Evolutionary conservation across 2,888 invertebrate species (phyloP).

Genomic region (Ligdia adustata): DNA sequence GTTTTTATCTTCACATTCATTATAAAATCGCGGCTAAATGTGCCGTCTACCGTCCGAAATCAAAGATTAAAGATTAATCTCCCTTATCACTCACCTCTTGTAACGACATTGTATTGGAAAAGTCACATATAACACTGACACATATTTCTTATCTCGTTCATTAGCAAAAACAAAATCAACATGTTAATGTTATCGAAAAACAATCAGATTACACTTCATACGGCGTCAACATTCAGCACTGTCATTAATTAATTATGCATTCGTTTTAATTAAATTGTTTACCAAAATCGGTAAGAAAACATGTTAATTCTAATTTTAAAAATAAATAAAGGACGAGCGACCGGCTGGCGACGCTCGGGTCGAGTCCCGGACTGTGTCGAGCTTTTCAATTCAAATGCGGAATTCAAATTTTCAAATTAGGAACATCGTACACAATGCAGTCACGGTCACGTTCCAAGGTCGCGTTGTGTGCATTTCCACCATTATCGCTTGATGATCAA

Average conservation of each 20-base stretch:
- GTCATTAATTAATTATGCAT: constrained; percentile 23
- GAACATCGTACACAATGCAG: constrained; percentile 54
- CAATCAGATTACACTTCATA: neutral
- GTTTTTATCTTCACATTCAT: constrained; percentile 7
- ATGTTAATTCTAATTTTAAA: constrained; percentile 17
- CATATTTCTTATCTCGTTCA: constrained; percentile 61
- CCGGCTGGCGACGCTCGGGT: constrained; percentile 22
- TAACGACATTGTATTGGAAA: constrained; percentile 66
- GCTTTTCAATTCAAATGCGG: constrained; percentile 53
- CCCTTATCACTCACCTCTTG: constrained; percentile 65
- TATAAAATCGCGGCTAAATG: constrained; percentile 10
- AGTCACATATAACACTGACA: constrained; percentile 60
- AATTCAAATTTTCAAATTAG: constrained; percentile 66
- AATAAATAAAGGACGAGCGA: constrained; percentile 21
- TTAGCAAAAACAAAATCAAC: constrained; percentile 21
- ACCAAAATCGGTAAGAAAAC: constrained; percentile 23
- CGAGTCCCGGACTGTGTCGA: constrained; percentile 30
- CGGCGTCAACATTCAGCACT: constrained; percentile 11
- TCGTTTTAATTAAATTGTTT: constrained; percentile 23
- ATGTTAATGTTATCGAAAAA: constrained; percentile 18
- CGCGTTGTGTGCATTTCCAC: constrained; percentile 59
- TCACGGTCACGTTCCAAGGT: constrained; percentile 65
- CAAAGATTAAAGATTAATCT: constrained; percentile 32
- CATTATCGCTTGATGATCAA: constrained; percentile 60
- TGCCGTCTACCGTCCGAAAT: constrained; percentile 19